These are phyloP conservation scores for Nothocercus nigrocapillus DNA, from an alignment of 2,113 vertebrate genomes.

Conservation along the genomic window DNA sequence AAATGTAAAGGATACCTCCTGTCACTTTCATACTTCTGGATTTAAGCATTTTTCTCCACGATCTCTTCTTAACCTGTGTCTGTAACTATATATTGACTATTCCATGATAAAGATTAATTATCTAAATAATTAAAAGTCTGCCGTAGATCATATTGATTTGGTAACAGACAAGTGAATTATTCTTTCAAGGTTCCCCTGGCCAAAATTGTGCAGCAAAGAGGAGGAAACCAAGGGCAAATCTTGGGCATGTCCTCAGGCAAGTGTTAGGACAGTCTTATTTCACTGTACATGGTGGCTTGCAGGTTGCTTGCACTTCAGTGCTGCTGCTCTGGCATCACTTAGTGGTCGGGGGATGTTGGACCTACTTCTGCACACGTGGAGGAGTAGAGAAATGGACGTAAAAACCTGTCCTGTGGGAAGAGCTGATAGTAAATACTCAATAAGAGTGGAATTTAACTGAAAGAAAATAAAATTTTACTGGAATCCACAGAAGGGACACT, in stretches of 20 bases:
- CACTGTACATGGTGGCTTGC: fast-evolving
- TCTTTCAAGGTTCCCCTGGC: neutral
- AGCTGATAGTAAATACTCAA: neutral
- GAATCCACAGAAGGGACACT: neutral
- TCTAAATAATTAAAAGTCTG: neutral
- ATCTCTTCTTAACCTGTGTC: neutral
- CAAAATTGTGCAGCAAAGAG: neutral
- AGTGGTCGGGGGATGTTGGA: neutral
- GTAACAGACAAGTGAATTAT: neutral
- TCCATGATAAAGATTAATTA: neutral
- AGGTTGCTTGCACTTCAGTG: fast-evolving
- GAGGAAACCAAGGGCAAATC: neutral
- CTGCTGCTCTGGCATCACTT: neutral
- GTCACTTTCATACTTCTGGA: neutral
- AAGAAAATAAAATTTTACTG: neutral
- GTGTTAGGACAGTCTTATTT: neutral
- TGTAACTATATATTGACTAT: neutral
- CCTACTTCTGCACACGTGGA: neutral
- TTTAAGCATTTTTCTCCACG: neutral
- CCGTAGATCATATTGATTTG: neutral
- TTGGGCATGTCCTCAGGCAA: neutral
- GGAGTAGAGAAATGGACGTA: neutral
- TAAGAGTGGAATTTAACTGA: neutral
- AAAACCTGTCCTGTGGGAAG: neutral
- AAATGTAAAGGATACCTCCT: neutral